Evolutionary conservation across 2,888 invertebrate genomes (phyloP).

Genomic region (Cerastis rubricosa): DNA sequence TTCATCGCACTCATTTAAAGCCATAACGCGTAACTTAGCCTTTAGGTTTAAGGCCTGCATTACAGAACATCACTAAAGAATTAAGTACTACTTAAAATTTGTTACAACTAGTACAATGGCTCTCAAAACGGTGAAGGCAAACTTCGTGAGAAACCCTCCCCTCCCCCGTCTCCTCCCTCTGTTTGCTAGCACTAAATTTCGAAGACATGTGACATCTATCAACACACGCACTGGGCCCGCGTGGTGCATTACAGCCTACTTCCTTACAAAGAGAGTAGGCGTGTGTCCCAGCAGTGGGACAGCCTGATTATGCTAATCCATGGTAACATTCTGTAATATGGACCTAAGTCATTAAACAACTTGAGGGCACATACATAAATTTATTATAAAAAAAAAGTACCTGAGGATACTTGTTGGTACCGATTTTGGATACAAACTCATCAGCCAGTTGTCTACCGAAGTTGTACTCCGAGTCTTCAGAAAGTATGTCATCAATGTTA

Average conservation of each 20-base stretch:
- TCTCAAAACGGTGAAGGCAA: too few relatives aligned
- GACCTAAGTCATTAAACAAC: neutral
- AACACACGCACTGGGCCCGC: too few relatives aligned
- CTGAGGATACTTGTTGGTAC: conserved; percentile 93
- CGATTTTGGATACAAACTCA: conserved; percentile 95
- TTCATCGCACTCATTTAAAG: neutral
- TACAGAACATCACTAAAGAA: neutral
- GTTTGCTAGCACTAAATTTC: too few relatives aligned
- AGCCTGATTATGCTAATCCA: too few relatives aligned
- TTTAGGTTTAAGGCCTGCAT: neutral
- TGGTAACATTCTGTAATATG: too few relatives aligned
- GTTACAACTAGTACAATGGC: neutral
- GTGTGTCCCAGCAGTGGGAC: too few relatives aligned
- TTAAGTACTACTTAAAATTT: neutral
- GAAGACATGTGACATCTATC: too few relatives aligned
- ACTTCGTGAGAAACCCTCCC: too few relatives aligned
- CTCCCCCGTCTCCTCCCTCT: too few relatives aligned
- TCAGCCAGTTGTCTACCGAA: conserved; percentile 95
- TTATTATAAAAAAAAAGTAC: conserved; percentile 69
- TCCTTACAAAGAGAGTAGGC: too few relatives aligned
- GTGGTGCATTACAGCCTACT: too few relatives aligned
- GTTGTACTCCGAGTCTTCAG: conserved; percentile 97
- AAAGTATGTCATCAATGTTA: conserved; percentile 94
- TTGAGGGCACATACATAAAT: neutral
- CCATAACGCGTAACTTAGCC: neutral